Conservation (phyloP, 2,113 vertebrate species). For the Nesogale talazaci region DNA sequence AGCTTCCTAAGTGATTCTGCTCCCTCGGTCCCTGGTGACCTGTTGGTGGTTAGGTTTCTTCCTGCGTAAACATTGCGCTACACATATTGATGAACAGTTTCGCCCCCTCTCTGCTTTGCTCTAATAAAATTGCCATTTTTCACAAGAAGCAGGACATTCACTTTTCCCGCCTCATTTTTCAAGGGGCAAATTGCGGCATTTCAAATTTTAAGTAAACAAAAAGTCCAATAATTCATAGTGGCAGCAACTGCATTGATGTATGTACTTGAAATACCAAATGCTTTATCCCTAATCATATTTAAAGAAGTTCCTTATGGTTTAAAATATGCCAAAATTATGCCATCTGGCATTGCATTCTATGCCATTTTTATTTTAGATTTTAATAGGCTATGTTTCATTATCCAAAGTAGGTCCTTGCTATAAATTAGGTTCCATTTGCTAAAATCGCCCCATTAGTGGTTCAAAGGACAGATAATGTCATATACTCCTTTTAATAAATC, state of each 20-base stretch:
- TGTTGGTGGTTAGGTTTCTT: conserved; percentile 67
- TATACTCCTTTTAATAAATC: conserved; percentile 40
- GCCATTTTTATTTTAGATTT: conserved; percentile 61
- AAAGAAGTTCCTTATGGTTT: conserved; percentile 79
- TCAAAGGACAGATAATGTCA: conserved; percentile 33
- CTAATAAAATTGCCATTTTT: conserved; percentile 83
- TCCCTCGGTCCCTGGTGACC: conserved; percentile 50
- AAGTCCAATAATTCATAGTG: conserved; percentile 86
- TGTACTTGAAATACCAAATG: conserved; percentile 81
- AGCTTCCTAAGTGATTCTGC: conserved; percentile 44
- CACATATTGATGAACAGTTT: conserved; percentile 41
- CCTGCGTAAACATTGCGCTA: conserved; percentile 63
- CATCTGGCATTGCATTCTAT: conserved; percentile 69
- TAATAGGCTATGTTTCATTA: conserved; percentile 70
- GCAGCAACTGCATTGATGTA: conserved; percentile 82
- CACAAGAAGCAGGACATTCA: conserved; percentile 74
- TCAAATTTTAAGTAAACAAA: conserved; percentile 87
- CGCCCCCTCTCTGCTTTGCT: conserved; percentile 69
- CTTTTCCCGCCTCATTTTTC: conserved; percentile 85
- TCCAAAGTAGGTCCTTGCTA: conserved; percentile 19
- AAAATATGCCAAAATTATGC: conserved; percentile 77
- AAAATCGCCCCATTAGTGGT: conserved; percentile 54
- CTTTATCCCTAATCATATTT: conserved; percentile 81
- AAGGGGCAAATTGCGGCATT: conserved; percentile 82
- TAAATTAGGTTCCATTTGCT: conserved; percentile 51